A percentile compares a stretch with the other conserved stretches of the same genome.
These are phyloP conservation scores for Pimephales promelas DNA, from an alignment of 2,113 vertebrate species.

Conservation along the genomic window DNA sequence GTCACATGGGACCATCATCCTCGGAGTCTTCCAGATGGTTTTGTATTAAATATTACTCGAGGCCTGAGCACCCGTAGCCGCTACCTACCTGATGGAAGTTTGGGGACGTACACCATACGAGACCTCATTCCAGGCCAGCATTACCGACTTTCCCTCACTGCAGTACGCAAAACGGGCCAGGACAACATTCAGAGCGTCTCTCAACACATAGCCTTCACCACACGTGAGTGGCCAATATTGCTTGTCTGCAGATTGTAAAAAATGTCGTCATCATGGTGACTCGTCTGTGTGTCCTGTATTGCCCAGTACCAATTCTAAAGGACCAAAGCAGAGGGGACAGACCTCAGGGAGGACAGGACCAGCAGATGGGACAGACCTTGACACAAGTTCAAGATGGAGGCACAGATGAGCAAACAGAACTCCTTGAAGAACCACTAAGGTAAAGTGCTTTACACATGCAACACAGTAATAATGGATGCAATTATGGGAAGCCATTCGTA, in stretches of 20 bases:
- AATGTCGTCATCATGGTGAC: neutral
- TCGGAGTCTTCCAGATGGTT: conserved; percentile 78
- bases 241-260: neutral
- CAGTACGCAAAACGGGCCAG: conserved; percentile 80
- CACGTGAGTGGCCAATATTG: conserved; percentile 77
- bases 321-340: conserved; percentile 64
- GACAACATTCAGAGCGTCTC: conserved; percentile 86
- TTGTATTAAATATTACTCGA: conserved; percentile 90
- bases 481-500: neutral
- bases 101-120: conserved; percentile 81
- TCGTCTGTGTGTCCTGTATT: conserved; percentile 19
- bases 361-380: conserved; percentile 43
- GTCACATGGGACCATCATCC: conserved; percentile 82
- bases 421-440: conserved; percentile 70
- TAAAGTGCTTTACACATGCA: conserved; percentile 37
- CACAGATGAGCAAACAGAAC: conserved; percentile 60
- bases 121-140: conserved; percentile 84
- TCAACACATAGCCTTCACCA: conserved; percentile 82
- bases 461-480: neutral
- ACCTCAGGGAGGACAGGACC: conserved; percentile 57
- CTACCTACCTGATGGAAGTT: conserved; percentile 85
- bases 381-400: conserved; percentile 63
- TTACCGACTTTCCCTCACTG: conserved; percentile 84
- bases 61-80: conserved; percentile 89
- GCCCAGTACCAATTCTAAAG: conserved; percentile 69